phyloP scores from a whole-genome alignment of 1,140 invertebrate genomes.

The Lasaia peninsularis region DNA sequence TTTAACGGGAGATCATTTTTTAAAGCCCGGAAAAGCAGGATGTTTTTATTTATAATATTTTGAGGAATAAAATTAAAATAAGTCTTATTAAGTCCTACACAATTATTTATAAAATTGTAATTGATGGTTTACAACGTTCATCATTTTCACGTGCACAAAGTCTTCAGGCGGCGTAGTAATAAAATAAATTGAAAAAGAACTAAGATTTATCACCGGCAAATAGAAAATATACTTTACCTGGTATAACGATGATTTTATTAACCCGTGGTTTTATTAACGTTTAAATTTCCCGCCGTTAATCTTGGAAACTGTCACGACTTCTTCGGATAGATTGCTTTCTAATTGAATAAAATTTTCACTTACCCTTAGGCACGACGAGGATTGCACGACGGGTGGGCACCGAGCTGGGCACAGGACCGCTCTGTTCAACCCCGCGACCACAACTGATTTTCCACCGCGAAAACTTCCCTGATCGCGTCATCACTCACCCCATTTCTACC shows the following conservation, averaged over 20 bases:
- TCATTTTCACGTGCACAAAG: too few relatives aligned
- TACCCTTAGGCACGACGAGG: conserved; percentile 56
- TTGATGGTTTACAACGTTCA: too few relatives aligned
- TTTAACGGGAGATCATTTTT: too few relatives aligned
- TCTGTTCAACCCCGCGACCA: conserved; percentile 51
- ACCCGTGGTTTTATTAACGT: conserved; percentile 15
- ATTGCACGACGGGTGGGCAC: conserved; percentile 29
- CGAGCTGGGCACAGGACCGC: conserved; percentile 34
- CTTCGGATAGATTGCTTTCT: conserved; percentile 68
- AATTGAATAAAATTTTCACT: conserved; percentile 72
- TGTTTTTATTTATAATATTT: too few relatives aligned
- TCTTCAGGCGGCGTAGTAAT: not conserved
- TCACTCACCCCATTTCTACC: conserved; percentile 60
- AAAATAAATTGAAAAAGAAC: not conserved
- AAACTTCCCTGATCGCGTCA: conserved; percentile 73
- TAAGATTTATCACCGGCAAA: not conserved
- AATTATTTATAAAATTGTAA: too few relatives aligned
- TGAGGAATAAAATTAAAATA: too few relatives aligned
- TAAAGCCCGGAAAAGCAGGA: too few relatives aligned
- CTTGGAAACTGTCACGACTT: conserved; percentile 33
- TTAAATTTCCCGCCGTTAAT: conserved; percentile 32
- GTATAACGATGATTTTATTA: conserved; percentile 7
- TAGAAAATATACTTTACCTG: not conserved
- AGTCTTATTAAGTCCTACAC: too few relatives aligned
- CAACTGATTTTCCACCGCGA: conserved; percentile 70